Evolutionary conservation across 1,140 invertebrate species (phyloP), one percentile per base, ranked within the genome.

Genomic region (Meteorus sp.): DNA sequence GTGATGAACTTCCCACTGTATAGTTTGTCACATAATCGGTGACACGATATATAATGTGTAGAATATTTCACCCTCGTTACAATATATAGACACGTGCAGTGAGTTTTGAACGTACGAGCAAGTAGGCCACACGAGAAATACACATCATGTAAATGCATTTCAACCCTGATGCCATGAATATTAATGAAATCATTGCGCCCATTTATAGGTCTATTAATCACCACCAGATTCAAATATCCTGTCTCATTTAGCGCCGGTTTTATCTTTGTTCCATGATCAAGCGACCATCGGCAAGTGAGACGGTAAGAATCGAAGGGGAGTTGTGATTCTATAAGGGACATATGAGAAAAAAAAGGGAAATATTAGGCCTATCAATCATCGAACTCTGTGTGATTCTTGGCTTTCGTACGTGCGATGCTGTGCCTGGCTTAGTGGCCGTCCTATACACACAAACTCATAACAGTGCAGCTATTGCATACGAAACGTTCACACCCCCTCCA

Each of bases 361-460:
- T 78, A 80, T 78, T 78, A 80, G 74, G 60, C 71, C 76, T 73
- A 80, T 80, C 77, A 72, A 80, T 80, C 77, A 80, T 74, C 62
- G 60, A 55, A 57, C 60, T 43, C 61, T 29, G 48, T 56, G 27
- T 20, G 27, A 29, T 50, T 37, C n/a, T 19, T 44, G 33, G 22
- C 35, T 55, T 25, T 39, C 39, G 33, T 47, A 44, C 20, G 25
- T 25, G 54, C 52, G 22, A 52, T 37, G 59, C 65, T 63, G 27
- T 44, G 27, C 25, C 45, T 50, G 57, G 60, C 60, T 53, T 50
- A 61, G 44, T 53, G 25, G 45, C 52, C 59, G 50, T 51, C 48
- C 25, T 56, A 60, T 41, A 41, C n/a, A n/a, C n/a, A n/a, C n/a
- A n/a, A n/a, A n/a, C n/a, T n/a, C n/a, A n/a, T n/a, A n/a, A n/a